Conservation (phyloP, 2,113 vertebrate species). For the Carettochelys insculpta region DNA sequence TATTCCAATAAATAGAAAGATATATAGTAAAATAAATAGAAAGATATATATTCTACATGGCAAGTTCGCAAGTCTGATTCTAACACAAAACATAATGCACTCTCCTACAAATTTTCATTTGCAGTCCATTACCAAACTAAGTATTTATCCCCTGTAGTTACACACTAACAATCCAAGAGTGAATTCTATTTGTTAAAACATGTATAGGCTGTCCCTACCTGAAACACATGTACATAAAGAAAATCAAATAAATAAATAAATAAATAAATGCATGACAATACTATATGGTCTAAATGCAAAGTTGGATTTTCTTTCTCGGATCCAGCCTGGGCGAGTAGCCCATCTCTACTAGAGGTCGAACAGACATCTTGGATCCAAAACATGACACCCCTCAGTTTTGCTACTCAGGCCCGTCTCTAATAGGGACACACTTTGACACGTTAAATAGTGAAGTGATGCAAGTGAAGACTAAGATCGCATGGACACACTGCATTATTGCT, state of each 20-base stretch:
- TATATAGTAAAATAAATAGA: background rate
- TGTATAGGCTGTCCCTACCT: background rate
- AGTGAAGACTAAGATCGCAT: background rate
- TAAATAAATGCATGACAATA: too few relatives aligned
- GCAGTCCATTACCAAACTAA: background rate
- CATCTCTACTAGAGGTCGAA: background rate
- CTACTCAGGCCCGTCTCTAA: background rate
- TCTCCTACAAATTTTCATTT: background rate
- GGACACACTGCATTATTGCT: background rate
- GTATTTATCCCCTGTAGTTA: fast-evolving
- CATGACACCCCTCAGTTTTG: background rate
- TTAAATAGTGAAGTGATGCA: background rate
- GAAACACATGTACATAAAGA: background rate
- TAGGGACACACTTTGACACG: background rate
- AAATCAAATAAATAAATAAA: too few relatives aligned
- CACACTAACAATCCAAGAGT: background rate
- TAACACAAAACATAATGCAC: background rate
- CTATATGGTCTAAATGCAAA: too few relatives aligned
- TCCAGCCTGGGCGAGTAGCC: background rate
- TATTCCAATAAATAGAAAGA: background rate
- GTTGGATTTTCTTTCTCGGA: too few relatives aligned
- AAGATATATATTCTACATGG: background rate
- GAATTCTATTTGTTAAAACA: background rate
- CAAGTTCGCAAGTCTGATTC: background rate
- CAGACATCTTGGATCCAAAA: background rate